Base-by-base conservation (phyloP, 2,113 vertebrate genomes). In the Ibidorhyncha struthersii region DNA sequence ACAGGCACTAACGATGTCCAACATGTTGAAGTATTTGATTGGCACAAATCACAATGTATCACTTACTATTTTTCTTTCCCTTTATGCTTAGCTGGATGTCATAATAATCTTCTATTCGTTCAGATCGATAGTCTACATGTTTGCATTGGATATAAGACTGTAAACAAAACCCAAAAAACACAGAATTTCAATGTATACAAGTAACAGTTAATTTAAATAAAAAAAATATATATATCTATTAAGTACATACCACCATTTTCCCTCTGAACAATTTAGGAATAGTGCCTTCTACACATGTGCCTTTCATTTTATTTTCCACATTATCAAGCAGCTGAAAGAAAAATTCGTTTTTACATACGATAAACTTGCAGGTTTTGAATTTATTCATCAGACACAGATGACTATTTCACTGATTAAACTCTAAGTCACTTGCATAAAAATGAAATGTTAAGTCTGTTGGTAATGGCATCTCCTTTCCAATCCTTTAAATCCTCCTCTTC, bases 11-110 rank as follows among this genome's bases (percentile, higher is more conserved):
- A 77, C 59, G 23, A 4, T 30, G 17, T 21, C 53, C 62, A 72
- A 53, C 12, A 47, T 5, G 1, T 0, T 36, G 13, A 90, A 56
- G 38, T 82, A 89, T 34, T 61, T 12, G 47, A 63, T 27, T 30
- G 20, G 49, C 82, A 8, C 15, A 43, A 5, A 30, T 12, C 29
- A n/a, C 9, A 53, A 23, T 3, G 27, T 11, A 58, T 25, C 83
- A 99, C 99, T 99, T 98, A 99, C 99, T 99, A 72, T 99, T 99
- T 98, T 99, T 99, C 98, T 99, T 99, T 98, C 99, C 99, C 98
- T 99, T 99, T 98, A 99, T 99, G 98, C 99, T 99, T 93, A 99
- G 99, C 97, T 99, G 99, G 97, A 99, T 99, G 96, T 99, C 99
- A 65, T 99, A 99, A 98, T 99, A 99, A 98, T 99, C 99, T 98